Evolutionary conservation across 2,888 invertebrate genomes (phyloP), one percentile per base, ranked within the genome.

Genomic region (Chloroclysta siterata): DNA sequence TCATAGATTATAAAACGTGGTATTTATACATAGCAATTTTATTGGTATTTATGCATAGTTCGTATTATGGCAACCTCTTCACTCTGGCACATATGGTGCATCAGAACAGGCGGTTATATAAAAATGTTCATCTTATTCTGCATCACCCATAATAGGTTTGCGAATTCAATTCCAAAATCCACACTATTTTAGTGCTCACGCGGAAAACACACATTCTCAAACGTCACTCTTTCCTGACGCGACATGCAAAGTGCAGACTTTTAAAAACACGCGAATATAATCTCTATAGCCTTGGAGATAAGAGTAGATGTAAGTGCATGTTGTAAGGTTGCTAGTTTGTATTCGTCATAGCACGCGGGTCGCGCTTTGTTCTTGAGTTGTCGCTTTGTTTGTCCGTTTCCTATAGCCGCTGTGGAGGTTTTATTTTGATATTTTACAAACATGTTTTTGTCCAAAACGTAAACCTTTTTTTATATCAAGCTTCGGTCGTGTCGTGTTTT

Each of bases 341-440:
- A 76, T 81, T 80, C 78, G 79, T 82, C 80, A 80, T 74, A 79
- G 76, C 69, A 75, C 74, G 73, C 74, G 76, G 80, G 80, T 82
- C 80, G 75, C 66, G 77, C 75, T 82, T 84, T 86, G 83, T 85
- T 83, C 80, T 80, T 80, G 80, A 78, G 81, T 85, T 80, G 80
- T 83, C 72, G 76, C 80, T 80, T 85, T 84, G 83, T 86, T 86
- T 82, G 78, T 80, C 70, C 73, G 75, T 75, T 79, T 78, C 77
- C 77, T 77, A 79, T 75, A 74, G 73, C 72, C 67, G 17, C 66
- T 69, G 73, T 70, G 75, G 74, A 76, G 75, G 72, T 78, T 77
- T 77, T 78, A 74, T 80, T 80, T 73, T 77, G 77, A 82, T 83
- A 82, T 81, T 79, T 76, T 77, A 77, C 77, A 79, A 79, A 80